Evolutionary conservation across 2,888 invertebrate genomes (phyloP), one percentile per base, ranked within the genome.

Genomic region (Lepidochrysops patricia): DNA sequence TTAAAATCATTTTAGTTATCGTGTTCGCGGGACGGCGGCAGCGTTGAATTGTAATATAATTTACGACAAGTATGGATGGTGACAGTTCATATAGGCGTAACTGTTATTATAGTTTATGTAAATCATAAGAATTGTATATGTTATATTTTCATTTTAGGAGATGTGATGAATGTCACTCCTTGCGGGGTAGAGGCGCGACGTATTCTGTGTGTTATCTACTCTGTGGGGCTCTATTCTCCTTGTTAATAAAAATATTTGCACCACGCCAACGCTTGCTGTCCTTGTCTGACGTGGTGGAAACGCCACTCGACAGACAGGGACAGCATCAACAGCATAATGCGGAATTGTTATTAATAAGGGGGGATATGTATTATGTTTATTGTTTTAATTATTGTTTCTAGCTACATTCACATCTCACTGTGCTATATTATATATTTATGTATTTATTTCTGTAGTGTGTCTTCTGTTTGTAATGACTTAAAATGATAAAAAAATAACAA

Each of bases 41-140:
- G 68, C 66, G 66, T 57, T 60, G 62, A 66, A 71, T 76, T 84
- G 80, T 83, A 82, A 79, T 76, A 82, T 84, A 83, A 81, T 81
- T 81, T 79, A 80, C 80, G 78, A 70, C 77, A 68, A 68, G 68
- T 78, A 76, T 80, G 82, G 74, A 79, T 79, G 76, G 72, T 73
- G 75, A 80, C 77, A 76, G 81, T 84, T 87, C 80, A 79, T 84
- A 76, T 84, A 85, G 83, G 76, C 75, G 76, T 85, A 85, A 86
- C 82, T 84, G 86, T 86, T 86, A 80, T 77, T 77, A 81, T 84
- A 87, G 87, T 86, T 86, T 84, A 84, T 85, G 78, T 87, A 85
- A 86, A 77, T 74, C 80, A 75, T 88, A 87, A 83, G 86, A 85
- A 82, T 79, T 84, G 84, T 87, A 84, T 84, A 76, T 83, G 81